phyloP scores from a whole-genome alignment of 2,113 vertebrate species.

The Saguinus imperator region DNA sequence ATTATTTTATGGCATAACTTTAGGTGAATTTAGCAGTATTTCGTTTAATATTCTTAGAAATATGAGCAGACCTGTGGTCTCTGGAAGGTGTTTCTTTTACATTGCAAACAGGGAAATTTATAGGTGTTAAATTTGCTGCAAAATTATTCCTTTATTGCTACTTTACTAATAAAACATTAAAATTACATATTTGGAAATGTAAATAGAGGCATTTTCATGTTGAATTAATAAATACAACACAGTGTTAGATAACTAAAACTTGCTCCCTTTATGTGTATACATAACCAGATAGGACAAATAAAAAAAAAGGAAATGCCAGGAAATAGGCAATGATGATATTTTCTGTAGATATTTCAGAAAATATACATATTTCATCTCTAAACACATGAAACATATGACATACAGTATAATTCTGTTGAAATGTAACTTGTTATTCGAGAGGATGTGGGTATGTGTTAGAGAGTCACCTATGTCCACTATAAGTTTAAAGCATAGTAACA shows the following conservation, averaged over 20 bases:
- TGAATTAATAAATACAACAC: conserved; percentile 41
- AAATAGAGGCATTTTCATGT: conserved; percentile 42
- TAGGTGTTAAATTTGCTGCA: conserved; percentile 37
- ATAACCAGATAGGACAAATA: background rate
- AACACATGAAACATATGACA: background rate
- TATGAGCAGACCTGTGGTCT: background rate
- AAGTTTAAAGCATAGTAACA: background rate
- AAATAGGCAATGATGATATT: background rate
- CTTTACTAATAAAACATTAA: conserved; percentile 36
- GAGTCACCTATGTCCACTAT: background rate
- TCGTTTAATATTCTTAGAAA: conserved; percentile 55
- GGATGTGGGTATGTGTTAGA: background rate
- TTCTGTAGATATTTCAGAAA: background rate
- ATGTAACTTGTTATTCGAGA: background rate
- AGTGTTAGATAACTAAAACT: background rate
- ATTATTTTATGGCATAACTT: conserved; percentile 47
- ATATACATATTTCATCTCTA: background rate
- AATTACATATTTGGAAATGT: conserved; percentile 25
- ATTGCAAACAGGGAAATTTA: conserved; percentile 20
- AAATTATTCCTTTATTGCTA: conserved; percentile 21
- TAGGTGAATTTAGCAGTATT: conserved; percentile 7
- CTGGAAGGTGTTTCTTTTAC: background rate
- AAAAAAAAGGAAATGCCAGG: background rate
- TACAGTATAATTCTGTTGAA: background rate
- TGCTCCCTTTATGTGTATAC: background rate